Base-by-base conservation (phyloP, 2,113 vertebrate genomes). In the Epinephelus lanceolatus region DNA sequence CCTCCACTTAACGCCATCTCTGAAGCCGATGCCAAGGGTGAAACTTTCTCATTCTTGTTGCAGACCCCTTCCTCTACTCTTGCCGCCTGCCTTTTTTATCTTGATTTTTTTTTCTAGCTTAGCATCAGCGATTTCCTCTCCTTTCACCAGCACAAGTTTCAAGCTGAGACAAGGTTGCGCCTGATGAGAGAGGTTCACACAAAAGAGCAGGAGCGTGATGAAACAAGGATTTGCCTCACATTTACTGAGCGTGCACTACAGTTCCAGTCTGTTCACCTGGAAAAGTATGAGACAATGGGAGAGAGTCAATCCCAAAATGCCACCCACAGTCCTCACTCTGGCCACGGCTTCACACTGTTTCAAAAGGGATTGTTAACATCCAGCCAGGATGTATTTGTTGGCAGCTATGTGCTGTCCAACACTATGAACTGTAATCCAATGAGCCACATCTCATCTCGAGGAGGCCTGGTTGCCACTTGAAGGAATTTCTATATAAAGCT, bases 231-330 rank as follows among this genome's bases (percentile, higher is more conserved):
- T 45, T 23, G 59, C 53, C 70, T 83, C 53, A 17, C 62, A 61
- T 68, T 75, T 30, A 2, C 37, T 55, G n/a, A 81, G 78, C 72
- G 11, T 42, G 42, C 45, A 18, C 40, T 1, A 21, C 37, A 55
- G 66, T 49, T 69, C 37, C 83, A 40, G 80, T 73, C 86, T 84
- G 80, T 84, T 85, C 62, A 82, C 76, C 79, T 89, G 86, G 84
- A 87, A 74, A 80, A 78, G 52, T 63, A 71, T 70, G 55, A 89
- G 45, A 80, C 70, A 33, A 53, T 42, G 23, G 10, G 23, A 69
- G 45, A 15, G 42, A 74, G 62, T 47, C 6, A 53, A 69, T 71
- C 74, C 83, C 66, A 40, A 86, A 88, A 80, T 65, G 13, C 57
- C 53, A 40, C 71, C 69, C 75, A 63, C 52, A 84, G 70, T 9